Evolutionary conservation across 2,888 invertebrate species (phyloP).

Genomic region (Tolmerus cingulatus): DNA sequence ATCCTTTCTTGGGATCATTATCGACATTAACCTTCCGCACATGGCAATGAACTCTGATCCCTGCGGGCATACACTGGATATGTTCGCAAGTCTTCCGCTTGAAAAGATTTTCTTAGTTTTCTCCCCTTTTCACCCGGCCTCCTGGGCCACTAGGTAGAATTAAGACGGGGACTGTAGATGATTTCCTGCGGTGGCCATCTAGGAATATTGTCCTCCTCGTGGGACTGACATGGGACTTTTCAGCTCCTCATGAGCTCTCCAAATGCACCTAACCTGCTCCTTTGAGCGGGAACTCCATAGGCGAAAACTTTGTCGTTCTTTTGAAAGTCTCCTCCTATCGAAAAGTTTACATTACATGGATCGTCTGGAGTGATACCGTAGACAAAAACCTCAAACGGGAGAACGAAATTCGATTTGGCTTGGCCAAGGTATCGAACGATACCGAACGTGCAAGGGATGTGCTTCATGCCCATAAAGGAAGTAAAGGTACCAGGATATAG

Average conservation of each 20-base stretch:
- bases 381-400: conserved; percentile 1
- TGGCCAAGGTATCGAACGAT: not conserved
- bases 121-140: not conserved
- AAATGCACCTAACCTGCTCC: not conserved
- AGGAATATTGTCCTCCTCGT: not conserved
- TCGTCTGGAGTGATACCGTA: not conserved
- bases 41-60: not conserved
- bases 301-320: not conserved
- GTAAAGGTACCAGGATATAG: not conserved
- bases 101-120: not conserved
- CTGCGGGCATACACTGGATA: not conserved
- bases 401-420: conserved; percentile 1
- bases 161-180: not conserved
- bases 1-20: conserved; percentile 23
- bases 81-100: not conserved
- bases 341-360: conserved; percentile 10
- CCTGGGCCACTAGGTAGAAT: not conserved
- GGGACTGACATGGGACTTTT: not conserved
- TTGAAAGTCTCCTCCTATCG: not conserved
- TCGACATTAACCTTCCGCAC: conserved; percentile 7
- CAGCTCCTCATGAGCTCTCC: not conserved
- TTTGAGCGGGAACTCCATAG: not conserved
- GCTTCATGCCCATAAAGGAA: not conserved
- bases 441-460: not conserved
- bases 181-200: not conserved